Evolutionary conservation across 2,113 vertebrate species (phyloP).

Genomic region (Mystacornis crossleyi): DNA sequence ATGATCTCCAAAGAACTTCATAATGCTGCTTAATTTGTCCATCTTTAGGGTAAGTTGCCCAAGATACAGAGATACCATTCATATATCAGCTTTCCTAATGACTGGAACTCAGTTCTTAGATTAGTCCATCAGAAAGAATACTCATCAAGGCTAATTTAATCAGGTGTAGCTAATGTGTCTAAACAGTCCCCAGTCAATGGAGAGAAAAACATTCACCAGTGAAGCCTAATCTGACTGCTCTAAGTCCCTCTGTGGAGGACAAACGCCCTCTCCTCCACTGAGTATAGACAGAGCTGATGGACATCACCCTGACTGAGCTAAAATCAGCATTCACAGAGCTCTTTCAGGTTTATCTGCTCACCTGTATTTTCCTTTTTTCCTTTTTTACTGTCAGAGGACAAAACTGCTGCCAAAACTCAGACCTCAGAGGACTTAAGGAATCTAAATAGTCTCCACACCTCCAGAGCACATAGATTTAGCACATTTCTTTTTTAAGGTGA

Average conservation of each 20-base stretch:
- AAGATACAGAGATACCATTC: neutral
- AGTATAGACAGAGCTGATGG: neutral
- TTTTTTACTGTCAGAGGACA: neutral
- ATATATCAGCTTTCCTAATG: neutral
- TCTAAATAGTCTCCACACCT: neutral
- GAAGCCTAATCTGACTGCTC: neutral
- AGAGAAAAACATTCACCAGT: neutral
- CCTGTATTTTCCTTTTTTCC: neutral
- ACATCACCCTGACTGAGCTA: neutral
- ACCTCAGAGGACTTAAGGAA: neutral
- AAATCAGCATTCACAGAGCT: accelerated
- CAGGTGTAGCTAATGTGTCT: neutral
- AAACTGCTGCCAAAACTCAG: neutral
- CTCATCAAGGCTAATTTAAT: constrained; percentile 8
- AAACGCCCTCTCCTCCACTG: neutral
- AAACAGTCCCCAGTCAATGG: neutral
- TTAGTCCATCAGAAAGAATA: neutral
- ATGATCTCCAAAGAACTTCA: neutral
- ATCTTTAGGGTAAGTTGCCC: neutral
- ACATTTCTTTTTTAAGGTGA: neutral
- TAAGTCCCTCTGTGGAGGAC: neutral
- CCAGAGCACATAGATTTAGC: neutral
- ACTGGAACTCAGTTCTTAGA: neutral
- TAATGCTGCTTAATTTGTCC: neutral
- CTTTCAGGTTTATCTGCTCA: neutral